Conservation (phyloP, 92 coral and sea anemone species). For the Epizoanthus rinbou region DNA sequence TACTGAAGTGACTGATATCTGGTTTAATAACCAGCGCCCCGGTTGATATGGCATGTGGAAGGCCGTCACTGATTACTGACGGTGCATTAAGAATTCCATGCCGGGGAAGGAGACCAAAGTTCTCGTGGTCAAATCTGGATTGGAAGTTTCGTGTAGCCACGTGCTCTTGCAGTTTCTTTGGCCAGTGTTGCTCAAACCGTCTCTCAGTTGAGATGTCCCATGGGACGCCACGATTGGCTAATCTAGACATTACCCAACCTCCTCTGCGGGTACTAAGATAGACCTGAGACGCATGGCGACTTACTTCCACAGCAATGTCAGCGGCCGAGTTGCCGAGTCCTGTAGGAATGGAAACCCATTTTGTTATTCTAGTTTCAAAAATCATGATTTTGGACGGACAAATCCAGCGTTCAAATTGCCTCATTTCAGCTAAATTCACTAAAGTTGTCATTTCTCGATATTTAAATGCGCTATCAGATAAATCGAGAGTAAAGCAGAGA, state of each 20-base stretch:
- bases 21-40: slow-evolving; percentile 71
- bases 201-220: slow-evolving; percentile 74
- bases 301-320: slow-evolving; percentile 77
- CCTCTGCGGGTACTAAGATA: slow-evolving; percentile 90
- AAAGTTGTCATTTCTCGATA: no score
- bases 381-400: no score
- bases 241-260: slow-evolving; percentile 84
- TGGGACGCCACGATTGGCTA: slow-evolving; percentile 71
- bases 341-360: slow-evolving; percentile 6
- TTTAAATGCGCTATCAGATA: no score
- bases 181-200: slow-evolving; percentile 58
- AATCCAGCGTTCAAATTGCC: no score
- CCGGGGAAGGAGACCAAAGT: slow-evolving; percentile 63
- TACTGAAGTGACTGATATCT: slow-evolving; percentile 54
- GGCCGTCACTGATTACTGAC: slow-evolving; percentile 71
- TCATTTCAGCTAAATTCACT: no score
- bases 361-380: no score
- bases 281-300: slow-evolving; percentile 78
- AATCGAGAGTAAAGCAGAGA: no score
- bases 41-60: slow-evolving; percentile 74
- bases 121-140: slow-evolving; percentile 73
- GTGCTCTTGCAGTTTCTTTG: slow-evolving; percentile 55
- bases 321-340: slow-evolving; percentile 89
- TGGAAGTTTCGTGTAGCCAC: slow-evolving; percentile 48
- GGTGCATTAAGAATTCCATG: slow-evolving; percentile 73